Evolutionary conservation across 2,888 invertebrate genomes (phyloP).

Genomic region (Ligdia adustata): DNA sequence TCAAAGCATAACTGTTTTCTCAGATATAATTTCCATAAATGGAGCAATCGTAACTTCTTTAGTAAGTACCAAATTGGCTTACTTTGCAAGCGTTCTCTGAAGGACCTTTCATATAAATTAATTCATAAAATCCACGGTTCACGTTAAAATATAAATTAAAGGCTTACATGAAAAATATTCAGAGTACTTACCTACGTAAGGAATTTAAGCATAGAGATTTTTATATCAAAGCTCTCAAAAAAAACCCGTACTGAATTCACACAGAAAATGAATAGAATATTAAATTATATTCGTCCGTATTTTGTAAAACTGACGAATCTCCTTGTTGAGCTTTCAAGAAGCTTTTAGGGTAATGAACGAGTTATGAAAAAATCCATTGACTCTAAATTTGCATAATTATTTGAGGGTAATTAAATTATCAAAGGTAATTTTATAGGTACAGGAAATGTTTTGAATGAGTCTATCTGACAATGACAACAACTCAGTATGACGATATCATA

Average conservation of each 20-base stretch:
- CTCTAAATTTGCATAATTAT: constrained; percentile 59
- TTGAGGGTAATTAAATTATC: constrained; percentile 53
- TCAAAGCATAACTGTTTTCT: too few species aligned
- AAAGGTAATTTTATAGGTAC: neutral
- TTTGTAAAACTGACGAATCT: constrained; percentile 80
- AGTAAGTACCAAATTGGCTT: too few species aligned
- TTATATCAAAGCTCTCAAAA: constrained; percentile 61
- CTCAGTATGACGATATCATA: too few species aligned
- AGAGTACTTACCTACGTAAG: constrained; percentile 36
- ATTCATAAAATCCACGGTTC: constrained; percentile 12
- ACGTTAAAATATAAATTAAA: constrained; percentile 29
- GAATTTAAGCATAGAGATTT: constrained; percentile 49
- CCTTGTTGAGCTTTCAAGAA: constrained; percentile 80
- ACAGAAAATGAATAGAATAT: constrained; percentile 80
- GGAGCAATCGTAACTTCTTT: too few species aligned
- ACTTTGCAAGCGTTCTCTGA: too few species aligned
- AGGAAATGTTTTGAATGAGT: neutral
- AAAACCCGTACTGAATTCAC: constrained; percentile 72
- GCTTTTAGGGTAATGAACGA: constrained; percentile 83
- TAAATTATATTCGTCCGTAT: constrained; percentile 79
- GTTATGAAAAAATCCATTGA: constrained; percentile 76
- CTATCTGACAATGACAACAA: too few species aligned
- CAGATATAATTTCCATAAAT: too few species aligned
- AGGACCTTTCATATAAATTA: too few species aligned
- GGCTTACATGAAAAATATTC: constrained; percentile 40